phyloP scores from a whole-genome alignment of 2,888 invertebrate genomes.

The Dromius quadrimaculatus region DNA sequence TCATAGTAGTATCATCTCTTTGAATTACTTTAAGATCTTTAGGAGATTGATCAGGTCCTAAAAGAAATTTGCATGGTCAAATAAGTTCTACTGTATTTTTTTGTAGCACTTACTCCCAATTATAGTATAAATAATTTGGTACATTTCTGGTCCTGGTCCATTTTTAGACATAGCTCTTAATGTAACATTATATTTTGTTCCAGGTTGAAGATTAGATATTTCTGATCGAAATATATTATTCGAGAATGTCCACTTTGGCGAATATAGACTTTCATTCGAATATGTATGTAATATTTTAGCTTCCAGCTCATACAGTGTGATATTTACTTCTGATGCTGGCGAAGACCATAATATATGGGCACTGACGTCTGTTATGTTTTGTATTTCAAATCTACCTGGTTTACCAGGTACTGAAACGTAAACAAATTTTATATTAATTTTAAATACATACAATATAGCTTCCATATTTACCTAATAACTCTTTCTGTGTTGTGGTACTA shows the following conservation, averaged over 20 bases:
- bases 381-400: conserved; percentile 73
- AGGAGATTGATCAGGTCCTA: conserved; percentile 77
- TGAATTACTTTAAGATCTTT: conserved; percentile 75
- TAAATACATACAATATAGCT: background rate
- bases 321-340: conserved; percentile 69
- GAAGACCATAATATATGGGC: conserved; percentile 72
- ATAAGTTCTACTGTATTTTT: background rate
- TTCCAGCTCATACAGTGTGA: conserved; percentile 71
- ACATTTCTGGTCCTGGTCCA: conserved; percentile 72
- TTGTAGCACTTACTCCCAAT: conserved; percentile 70
- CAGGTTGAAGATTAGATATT: conserved; percentile 77
- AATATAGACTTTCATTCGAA: conserved; percentile 68
- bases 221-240: conserved; percentile 72
- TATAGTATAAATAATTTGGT: conserved; percentile 74
- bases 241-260: conserved; percentile 72
- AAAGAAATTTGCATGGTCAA: conserved; percentile 50
- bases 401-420: conserved; percentile 73
- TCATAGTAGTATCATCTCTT: conserved; percentile 73
- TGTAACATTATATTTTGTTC: conserved; percentile 80
- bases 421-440: conserved; percentile 2
- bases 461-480: background rate
- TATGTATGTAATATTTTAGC: conserved; percentile 72
- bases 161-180: conserved; percentile 75
- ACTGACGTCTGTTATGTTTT: conserved; percentile 74
- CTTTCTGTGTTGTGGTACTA: conserved; percentile 10